Conservation (phyloP, 2,113 vertebrate species). For the Verasper variegatus region DNA sequence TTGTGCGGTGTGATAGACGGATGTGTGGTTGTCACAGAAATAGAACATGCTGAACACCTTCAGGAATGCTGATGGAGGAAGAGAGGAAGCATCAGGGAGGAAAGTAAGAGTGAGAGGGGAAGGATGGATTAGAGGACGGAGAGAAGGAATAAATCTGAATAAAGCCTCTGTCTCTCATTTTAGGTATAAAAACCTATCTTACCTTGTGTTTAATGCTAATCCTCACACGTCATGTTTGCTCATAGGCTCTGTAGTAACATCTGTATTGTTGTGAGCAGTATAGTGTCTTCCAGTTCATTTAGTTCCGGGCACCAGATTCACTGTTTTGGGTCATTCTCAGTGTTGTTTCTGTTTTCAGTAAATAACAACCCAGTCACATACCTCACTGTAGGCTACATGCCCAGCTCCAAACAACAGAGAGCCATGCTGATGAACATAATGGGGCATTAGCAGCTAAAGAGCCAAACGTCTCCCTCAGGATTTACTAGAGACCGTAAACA, state of each 20-base stretch:
- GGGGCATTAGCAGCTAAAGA: slow-evolving; percentile 4
- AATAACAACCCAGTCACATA: background rate
- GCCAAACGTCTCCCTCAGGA: slow-evolving; percentile 13
- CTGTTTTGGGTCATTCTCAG: background rate
- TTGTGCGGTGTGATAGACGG: slow-evolving; percentile 55
- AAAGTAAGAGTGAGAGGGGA: slow-evolving; percentile 41
- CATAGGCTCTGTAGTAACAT: background rate
- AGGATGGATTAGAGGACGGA: slow-evolving; percentile 6
- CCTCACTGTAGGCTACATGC: background rate
- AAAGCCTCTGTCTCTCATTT: background rate
- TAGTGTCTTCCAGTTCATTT: background rate
- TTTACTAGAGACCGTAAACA: background rate
- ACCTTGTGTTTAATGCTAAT: no score
- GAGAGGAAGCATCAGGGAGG: slow-evolving; percentile 47
- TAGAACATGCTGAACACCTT: slow-evolving; percentile 71
- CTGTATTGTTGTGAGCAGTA: no score
- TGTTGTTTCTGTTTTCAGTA: background rate
- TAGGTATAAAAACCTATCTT: background rate
- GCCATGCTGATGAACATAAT: slow-evolving; percentile 5
- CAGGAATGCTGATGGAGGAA: slow-evolving; percentile 67
- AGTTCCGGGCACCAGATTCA: background rate
- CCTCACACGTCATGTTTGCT: background rate
- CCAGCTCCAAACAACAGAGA: background rate
- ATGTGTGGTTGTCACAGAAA: slow-evolving; percentile 66
- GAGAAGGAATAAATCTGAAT: background rate